Conservation (phyloP, 2,888 invertebrate genomes). For the Lasius fuliginosus region DNA sequence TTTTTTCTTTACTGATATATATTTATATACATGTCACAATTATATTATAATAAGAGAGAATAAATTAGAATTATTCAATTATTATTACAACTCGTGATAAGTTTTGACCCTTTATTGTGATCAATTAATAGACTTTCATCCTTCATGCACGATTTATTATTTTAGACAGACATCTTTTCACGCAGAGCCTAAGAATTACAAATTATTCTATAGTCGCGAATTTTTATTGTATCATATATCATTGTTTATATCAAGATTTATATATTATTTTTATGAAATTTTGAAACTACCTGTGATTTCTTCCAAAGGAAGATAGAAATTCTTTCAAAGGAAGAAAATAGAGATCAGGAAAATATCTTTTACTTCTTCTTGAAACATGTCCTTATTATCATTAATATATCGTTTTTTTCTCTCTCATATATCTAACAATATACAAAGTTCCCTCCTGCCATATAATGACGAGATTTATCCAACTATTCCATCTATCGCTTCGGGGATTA, state of each 20-base stretch:
- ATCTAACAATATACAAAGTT: background rate
- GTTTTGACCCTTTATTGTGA: background rate
- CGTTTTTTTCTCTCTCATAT: background rate
- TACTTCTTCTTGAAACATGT: background rate
- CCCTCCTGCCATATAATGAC: background rate
- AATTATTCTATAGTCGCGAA: background rate
- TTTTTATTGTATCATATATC: background rate
- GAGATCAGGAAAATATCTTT: background rate
- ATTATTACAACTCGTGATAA: background rate
- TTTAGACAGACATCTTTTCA: background rate
- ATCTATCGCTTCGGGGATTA: background rate
- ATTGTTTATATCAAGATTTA: background rate
- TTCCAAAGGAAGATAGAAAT: background rate
- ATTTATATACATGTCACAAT: too few species aligned
- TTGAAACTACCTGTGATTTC: background rate
- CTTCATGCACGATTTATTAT: background rate
- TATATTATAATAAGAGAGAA: too few species aligned
- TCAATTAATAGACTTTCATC: background rate
- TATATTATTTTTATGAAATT: background rate
- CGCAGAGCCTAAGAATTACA: background rate
- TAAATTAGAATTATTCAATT: background rate
- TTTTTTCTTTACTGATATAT: background rate
- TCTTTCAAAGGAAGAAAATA: background rate
- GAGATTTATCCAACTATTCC: slow-evolving; percentile 24
- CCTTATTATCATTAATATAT: background rate